Base-by-base conservation (phyloP, 2,888 invertebrate species). In the Rugalucina vietnamica region DNA sequence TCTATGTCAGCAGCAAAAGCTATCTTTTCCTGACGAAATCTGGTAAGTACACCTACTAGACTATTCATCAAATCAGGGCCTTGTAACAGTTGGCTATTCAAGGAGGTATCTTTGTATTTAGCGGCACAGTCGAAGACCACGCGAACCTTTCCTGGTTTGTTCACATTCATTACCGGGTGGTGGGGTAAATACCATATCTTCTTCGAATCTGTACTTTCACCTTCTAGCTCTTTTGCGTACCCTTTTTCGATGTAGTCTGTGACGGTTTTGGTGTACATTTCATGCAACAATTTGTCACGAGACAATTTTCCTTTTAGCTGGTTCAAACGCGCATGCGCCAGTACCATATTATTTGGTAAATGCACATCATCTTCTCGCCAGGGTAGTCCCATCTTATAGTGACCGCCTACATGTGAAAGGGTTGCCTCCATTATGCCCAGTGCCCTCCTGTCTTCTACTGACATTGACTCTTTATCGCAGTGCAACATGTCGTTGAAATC, bases 51-150 rank as follows among this genome's bases (percentile, higher is more conserved):
- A 1, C 82, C 83, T 27, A 87, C 69, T 24, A 89, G 75, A 72
- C 76, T 83, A 49, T 88, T 86, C 37, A 74, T 82, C 0, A 87
- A 50, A 73, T 89, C 84, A 10, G 86, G 88, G 12, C 86, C 86
- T 74, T 88, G 87, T 24, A 87, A 60, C 1, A 88, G 75, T 57
- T 82, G 34, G 32, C 72, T 81, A 29, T 88, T 89, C 24, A 89
- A 65, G 65, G 86, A 89, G 0, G 76, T 14, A 87, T 77, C n/a
- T n/a, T n/a, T n/a, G n/a, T n/a, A n/a, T n/a, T n/a, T n/a, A n/a
- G n/a, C n/a, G n/a, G 87, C 78, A 74, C 88, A 88, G 69, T 89
- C 84, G 76, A 85, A 86, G 10, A 84, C 84, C 3, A 86, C 77
- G 2, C 79, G 69, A 0, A 82, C 78, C 60, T 84, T 85, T 69